Base-by-base conservation (phyloP, 1,140 invertebrate species). In the Limonius californicus region DNA sequence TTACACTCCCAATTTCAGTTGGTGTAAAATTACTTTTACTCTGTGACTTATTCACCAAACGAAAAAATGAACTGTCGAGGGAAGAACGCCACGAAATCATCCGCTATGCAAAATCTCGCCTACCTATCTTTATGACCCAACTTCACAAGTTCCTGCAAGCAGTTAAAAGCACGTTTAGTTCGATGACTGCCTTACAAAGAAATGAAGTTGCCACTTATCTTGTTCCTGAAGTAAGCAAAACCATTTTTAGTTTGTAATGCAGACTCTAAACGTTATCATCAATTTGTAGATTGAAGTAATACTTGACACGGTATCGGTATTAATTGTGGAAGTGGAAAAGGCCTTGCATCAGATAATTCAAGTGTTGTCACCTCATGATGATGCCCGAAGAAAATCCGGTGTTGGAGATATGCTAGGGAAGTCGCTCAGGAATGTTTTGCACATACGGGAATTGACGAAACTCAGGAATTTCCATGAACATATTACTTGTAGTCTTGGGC, bases 21-120 rank as follows among this genome's bases (percentile, higher is more conserved):
- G 53, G 21, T n/a, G 53, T 14, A n/a, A 55, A 55, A 42, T 20
- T 57, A 8, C 32, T 57, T 8, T 23, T 84, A 53, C 76, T 86
- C 14, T 85, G 84, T 74, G 83, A 86, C 70, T 74, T 85, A 39
- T 85, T 85, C 69, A 79, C 82, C 14, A 83, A 80, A 65, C 78
- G 82, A 57, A 85, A 83, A 72, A 72, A 71, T 0, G 78, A 81
- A 61, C 72, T 86, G 54, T 78, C 82, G 2, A 74, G 80, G 43
- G 80, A 82, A 59, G 84, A 87, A 70, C 78, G 83, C 62, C 81
- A 86, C 69, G 84, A 86, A 71, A 86, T 87, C 15, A 84, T 87
- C 57, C 81, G 83, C 65, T 86, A 86, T 74, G 81, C 85, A 1
- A 85, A 84, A 65, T 83, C 84, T 23, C 77, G 84, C 54, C 74